Percentiles rank a stretch among this genome's conserved stretches.
These are phyloP conservation scores for Cabera pusaria DNA, from an alignment of 2,888 invertebrate species.

Conservation along the genomic window DNA sequence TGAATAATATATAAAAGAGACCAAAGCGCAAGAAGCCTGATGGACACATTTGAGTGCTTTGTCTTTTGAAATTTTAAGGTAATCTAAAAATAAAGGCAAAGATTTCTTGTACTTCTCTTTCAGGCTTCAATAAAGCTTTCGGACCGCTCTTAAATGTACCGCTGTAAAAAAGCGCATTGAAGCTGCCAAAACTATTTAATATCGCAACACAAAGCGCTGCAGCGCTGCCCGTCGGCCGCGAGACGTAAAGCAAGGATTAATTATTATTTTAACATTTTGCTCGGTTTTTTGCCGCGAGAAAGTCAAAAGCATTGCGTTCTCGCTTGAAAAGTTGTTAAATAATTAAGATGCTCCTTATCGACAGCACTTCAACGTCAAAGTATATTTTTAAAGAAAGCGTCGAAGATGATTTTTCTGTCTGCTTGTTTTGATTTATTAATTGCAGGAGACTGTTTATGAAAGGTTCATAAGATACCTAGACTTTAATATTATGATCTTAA, in stretches of 20 bases:
- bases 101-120: constrained; percentile 16
- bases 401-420: constrained; percentile 40
- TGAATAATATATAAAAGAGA: too few species aligned
- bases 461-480: too few species aligned
- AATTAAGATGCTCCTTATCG: constrained; percentile 75
- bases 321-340: constrained; percentile 79
- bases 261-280: constrained; percentile 81
- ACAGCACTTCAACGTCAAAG: constrained; percentile 68
- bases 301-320: constrained; percentile 79
- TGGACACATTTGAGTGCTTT: too few species aligned
- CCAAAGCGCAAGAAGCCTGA: too few species aligned
- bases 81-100: too few species aligned
- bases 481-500: too few species aligned
- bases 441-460: too few species aligned
- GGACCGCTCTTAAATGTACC: constrained; percentile 44
- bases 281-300: constrained; percentile 74
- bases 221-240: constrained; percentile 60
- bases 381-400: constrained; percentile 51
- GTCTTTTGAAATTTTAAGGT: too few species aligned
- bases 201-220: constrained; percentile 59
- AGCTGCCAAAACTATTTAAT: constrained; percentile 79
- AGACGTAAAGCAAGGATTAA: constrained; percentile 70
- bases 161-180: constrained; percentile 63
- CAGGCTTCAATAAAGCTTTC: constrained; percentile 42
- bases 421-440: constrained; percentile 32